Evolutionary conservation across 2,888 invertebrate species (phyloP), one percentile per base, ranked within the genome.

Genomic region (Andrena minutula): DNA sequence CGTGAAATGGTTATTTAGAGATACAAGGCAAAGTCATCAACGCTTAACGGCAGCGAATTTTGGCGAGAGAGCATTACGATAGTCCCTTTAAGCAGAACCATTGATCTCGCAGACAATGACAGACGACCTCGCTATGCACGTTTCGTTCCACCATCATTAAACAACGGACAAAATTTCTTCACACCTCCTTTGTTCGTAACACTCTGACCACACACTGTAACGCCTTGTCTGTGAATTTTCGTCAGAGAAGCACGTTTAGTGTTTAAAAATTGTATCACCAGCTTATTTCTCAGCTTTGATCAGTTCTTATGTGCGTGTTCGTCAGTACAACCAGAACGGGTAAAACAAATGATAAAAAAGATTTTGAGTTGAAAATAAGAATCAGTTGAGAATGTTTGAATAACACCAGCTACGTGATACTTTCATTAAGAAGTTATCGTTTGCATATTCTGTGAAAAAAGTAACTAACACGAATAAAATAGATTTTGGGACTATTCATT

Each of bases 31-130:
- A 56, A 56, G 56, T 56, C 56, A 56, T 56, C 56, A 56, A 56
- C 56, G 56, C 56, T 56, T 56, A 56, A 56, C 56, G 56, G 56
- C 56, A 56, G 56, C 56, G 56, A 56, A 56, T 56, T 56, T 56
- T 56, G 56, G 56, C 56, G 56, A 56, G 56, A 56, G 56, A 56
- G 23, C 56, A 56, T 56, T 56, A 56, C 56, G 56, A 56, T 56
- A 56, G 56, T 56, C 56, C 10, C 23, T 12, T 56, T 56, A 23
- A 56, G 56, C 56, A 56, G 56, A 26, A 56, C 56, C 56, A 56
- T 56, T 56, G 56, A 56, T 56, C 56, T 56, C 56, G 20, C 8
- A 56, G 63, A 64, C 63, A 64, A 64, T 64, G 41, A 32, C 12
- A 32, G 20, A 32, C 35, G 23, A 64, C 23, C 41, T 64, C 26